Evolutionary conservation across 2,888 invertebrate genomes (phyloP).

Genomic region (Petrophora chlorosata): DNA sequence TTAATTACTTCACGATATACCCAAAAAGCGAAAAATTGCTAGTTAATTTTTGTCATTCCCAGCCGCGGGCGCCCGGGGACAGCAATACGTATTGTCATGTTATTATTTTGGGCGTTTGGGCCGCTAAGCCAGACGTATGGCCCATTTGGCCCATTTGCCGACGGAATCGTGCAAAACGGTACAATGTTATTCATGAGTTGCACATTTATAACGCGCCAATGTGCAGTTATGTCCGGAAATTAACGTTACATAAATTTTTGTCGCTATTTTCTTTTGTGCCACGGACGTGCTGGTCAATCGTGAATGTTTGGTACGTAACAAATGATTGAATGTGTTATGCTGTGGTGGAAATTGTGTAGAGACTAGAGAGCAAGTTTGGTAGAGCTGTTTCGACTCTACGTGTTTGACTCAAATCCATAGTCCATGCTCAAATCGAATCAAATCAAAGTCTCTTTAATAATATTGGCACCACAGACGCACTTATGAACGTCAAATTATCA

Average conservation of each 20-base stretch:
- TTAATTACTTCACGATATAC: constrained; percentile 22
- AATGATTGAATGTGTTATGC: too few species aligned
- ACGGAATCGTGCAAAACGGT: constrained; percentile 66
- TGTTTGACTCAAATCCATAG: too few species aligned
- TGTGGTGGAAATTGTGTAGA: too few species aligned
- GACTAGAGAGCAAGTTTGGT: too few species aligned
- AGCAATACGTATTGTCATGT: constrained; percentile 67
- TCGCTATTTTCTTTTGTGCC: constrained; percentile 29
- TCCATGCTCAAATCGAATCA: too few species aligned
- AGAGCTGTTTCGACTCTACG: too few species aligned
- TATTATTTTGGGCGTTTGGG: constrained; percentile 76
- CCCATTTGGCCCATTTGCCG: constrained; percentile 76
- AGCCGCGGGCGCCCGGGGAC: constrained; percentile 25
- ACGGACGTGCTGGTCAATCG: constrained; percentile 25
- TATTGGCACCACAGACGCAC: too few species aligned
- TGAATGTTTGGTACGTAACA: constrained; percentile 5
- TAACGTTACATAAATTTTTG: constrained; percentile 49
- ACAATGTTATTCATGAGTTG: constrained; percentile 69
- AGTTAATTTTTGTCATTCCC: constrained; percentile 30
- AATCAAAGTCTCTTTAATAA: too few species aligned
- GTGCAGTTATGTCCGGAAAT: constrained; percentile 64
- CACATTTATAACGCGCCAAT: constrained; percentile 67
- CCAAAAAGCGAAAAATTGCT: constrained; percentile 30
- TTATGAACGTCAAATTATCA: too few species aligned
- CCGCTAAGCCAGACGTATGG: constrained; percentile 78